phyloP scores from a whole-genome alignment of 1,140 invertebrate species.

The Frieseomelitta varia region DNA sequence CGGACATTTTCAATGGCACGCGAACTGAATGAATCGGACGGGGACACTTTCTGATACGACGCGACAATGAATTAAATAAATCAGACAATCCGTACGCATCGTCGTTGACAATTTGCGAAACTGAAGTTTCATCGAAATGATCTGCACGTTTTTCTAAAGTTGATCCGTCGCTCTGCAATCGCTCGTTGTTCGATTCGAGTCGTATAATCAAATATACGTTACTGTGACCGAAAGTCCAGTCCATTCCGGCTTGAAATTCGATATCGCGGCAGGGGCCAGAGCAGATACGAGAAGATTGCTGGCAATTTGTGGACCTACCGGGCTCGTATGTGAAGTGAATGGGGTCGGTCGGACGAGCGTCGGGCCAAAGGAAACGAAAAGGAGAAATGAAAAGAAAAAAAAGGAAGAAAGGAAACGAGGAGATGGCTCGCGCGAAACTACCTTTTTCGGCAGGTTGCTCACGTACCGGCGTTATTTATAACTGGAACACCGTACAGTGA shows the following conservation, averaged over 20 bases:
- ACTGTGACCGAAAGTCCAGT: background rate
- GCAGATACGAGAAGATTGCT: slow-evolving; percentile 27
- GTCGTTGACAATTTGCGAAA: background rate
- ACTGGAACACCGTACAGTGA: slow-evolving; percentile 60
- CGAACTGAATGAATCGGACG: no score
- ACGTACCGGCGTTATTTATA: slow-evolving; percentile 68
- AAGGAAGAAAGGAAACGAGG: background rate
- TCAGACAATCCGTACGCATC: no score
- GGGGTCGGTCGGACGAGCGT: slow-evolving; percentile 1
- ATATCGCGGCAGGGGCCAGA: background rate
- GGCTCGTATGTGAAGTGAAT: background rate
- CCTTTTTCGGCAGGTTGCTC: slow-evolving; percentile 65
- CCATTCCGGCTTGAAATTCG: background rate
- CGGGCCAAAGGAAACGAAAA: no score
- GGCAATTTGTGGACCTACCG: slow-evolving; percentile 51
- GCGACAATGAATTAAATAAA: no score
- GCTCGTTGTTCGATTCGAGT: background rate
- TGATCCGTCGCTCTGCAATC: background rate
- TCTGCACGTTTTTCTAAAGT: no score
- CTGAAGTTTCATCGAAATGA: background rate
- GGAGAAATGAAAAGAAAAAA: no score
- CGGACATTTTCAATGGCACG: no score
- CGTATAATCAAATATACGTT: no score
- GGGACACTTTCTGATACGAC: no score
- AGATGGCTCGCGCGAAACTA: slow-evolving; percentile 33